Conservation (phyloP, 2,113 vertebrate genomes). For the Lasiurus cinereus region DNA sequence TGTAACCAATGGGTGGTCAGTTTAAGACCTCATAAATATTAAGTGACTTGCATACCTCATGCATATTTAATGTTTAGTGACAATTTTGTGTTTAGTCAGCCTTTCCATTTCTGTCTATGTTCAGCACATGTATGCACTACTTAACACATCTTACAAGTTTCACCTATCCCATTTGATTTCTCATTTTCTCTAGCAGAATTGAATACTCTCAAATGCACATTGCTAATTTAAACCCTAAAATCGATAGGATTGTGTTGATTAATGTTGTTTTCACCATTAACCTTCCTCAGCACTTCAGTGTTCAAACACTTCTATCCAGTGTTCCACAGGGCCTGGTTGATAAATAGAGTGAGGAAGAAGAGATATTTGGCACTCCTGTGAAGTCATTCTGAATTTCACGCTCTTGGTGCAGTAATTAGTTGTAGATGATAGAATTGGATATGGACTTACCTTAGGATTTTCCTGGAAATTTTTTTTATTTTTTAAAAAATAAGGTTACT, state of each 20-base stretch:
- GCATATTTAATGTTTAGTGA: conserved; percentile 32
- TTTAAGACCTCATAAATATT: conserved; percentile 7
- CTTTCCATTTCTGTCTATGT: neutral
- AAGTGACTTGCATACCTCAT: neutral
- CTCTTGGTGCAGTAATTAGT: neutral
- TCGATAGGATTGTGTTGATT: neutral
- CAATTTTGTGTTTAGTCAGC: neutral
- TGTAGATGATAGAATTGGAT: neutral
- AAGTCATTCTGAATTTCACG: neutral
- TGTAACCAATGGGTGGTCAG: neutral
- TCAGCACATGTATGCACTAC: neutral
- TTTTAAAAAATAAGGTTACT: conserved; percentile 10
- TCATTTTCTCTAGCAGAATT: neutral
- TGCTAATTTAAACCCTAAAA: conserved; percentile 14
- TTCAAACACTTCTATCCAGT: neutral
- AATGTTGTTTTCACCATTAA: conserved; percentile 14
- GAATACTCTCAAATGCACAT: conserved; percentile 11
- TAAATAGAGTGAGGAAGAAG: neutral
- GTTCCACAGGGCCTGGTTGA: neutral
- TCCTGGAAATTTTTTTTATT: neutral
- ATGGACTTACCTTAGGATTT: neutral
- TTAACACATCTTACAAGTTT: neutral
- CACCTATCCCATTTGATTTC: neutral
- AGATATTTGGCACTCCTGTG: neutral
- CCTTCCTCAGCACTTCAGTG: neutral